Base-by-base conservation (phyloP, 2,797 vertebrate species). In the Chlorospingus flavigularis region DNA sequence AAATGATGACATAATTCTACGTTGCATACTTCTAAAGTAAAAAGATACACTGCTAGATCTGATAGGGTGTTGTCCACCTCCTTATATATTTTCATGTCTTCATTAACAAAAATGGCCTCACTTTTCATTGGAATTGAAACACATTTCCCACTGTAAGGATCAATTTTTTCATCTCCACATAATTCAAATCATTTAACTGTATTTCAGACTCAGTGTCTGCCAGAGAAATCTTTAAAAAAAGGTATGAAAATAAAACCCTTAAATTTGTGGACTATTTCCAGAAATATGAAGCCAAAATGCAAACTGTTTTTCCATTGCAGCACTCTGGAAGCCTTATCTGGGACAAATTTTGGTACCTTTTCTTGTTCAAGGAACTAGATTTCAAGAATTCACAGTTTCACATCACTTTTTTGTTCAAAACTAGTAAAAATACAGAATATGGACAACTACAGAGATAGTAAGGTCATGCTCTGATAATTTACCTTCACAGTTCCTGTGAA, bases 51-150 rank as follows among this genome's bases (percentile, higher is more conserved):
- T 21, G 28, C 7, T 45, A 33, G 19, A 42, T 39, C 4, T 62
- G 55, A 60, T 18, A 24, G 4, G 10, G 1, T 23, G 6, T 23
- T 15, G 3, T 17, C 16, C 8, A 7, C 3, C 7, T 25, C 10
- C 6, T 17, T 58, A 31, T 62, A 37, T 21, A 55, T 37, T 9
- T 76, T 60, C 23, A 9, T 40, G 30, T 31, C 9, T 37, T 71
- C 26, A 54, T 70, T 63, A 58, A 55, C 24, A 20, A 4, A 66
- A 87, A 51, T 51, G 3, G 1, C 17, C 25, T 51, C 2, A 19
- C 30, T 78, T 71, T 47, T 35, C 39, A 26, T 37, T 30, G 14
- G 10, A 80, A 39, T 7, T 37, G 17, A 57, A 16, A 57, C 33
- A 53, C 17, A 24, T 45, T 76, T 94, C 50, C 30, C 6, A 30